Evolutionary conservation across 2,113 vertebrate genomes (phyloP), one percentile per base, ranked within the genome.

Genomic region (Chlamydotis undulata): DNA sequence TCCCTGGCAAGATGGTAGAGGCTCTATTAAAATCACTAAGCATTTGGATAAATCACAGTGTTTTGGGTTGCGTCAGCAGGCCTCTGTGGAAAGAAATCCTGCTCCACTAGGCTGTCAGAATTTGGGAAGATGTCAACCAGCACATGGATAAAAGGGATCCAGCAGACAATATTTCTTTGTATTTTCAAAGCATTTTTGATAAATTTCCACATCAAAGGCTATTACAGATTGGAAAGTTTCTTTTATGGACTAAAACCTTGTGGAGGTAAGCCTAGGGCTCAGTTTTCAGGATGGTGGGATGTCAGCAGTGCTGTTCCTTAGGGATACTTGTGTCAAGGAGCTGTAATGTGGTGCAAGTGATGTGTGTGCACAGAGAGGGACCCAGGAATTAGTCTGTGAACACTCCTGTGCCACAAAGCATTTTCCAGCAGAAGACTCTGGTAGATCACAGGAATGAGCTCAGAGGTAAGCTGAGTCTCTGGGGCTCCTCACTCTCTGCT

Each of bases 291-390:
- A 47, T 15, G n/a, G 25, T 19, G 37, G 33, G 50, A 70, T 47
- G 7, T 60, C 31, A 73, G 7, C 21, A 33, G 13, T 35, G 43
- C 9, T 0, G 0, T 39, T 77, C 19, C 45, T 59, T 60, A 37
- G 4, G 25, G 31, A 43, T 49, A 9, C 23, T 35, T 55, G n/a
- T 29, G 33, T 19, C 17, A 45, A 63, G 33, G 39, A 90, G 18
- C 37, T 82, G 18, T 28, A 47, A 53, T 11, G 33, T 15, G 4
- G 10, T 53, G 8, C 29, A 41, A 12, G 3, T 26, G 14, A 22
- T 39, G 10, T 9, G 17, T 49, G 29, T 35, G 13, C 3, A 1
- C 47, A 82, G 15, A 47, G 17, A 35, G 19, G n/a, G 29, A 65
- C 50, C 21, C 67, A 50, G 68, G 17, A 69, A 77, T 47, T 43